Evolutionary conservation across 2,797 vertebrate genomes (phyloP), one percentile per base, ranked within the genome.

Genomic region (Otus scops): DNA sequence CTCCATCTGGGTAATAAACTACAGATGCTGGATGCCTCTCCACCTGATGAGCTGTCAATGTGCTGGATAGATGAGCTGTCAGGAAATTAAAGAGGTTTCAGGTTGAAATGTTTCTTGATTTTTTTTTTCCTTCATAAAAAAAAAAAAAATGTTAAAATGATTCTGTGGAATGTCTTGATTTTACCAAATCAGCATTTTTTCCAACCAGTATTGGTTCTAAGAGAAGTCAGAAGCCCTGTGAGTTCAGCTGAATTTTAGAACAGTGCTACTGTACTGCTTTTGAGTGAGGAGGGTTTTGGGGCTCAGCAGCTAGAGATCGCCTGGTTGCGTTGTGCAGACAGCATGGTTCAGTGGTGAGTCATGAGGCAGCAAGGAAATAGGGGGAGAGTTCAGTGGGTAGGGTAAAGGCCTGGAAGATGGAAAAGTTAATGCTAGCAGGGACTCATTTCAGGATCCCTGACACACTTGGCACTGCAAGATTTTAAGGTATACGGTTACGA

Each of bases 41-140:
- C 36, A 95, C 91, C 93, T 97, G 94, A 97, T 91, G 88, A 96
- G 75, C 94, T 96, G 92, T 96, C 96, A 94, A 45, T 91, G 81
- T 93, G 68, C 74, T 85, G 86, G 74, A 89, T 85, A 93, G 93
- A 96, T 95, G 92, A 96, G 51, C 93, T 95, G 93, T 88, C 6
- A 7, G 78, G 56, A 79, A 91, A 85, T 1, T 27, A 92, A 82
- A 91, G 88, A 83, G 78, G 47, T 80, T 96, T 91, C 89, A 93
- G 59, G 34, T 85, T 93, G 86, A 96, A 94, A 45, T 1, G 1
- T 84, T 81, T 60, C 85, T 90, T 48, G 7, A 8, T 10, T 36
- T 59, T 79, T 59, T 83, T 82, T 59, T 83, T 10, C 30, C 80
- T 56, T 54, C 8, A 22, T 54, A 63, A 63, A 53, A 36, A 51